Conservation (phyloP, 2,888 invertebrate genomes). For the Globia sparganii region DNA sequence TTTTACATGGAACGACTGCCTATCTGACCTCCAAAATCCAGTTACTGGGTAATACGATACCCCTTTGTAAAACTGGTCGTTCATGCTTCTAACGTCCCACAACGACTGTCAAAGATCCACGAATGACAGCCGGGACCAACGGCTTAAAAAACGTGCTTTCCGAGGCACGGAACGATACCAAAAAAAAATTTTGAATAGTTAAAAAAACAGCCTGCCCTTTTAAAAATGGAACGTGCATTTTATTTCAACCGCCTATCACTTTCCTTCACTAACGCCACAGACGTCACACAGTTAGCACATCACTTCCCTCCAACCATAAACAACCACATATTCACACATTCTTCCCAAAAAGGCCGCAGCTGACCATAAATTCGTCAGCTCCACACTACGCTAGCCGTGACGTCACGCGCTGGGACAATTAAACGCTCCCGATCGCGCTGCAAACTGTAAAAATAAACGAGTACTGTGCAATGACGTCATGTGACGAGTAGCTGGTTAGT, state of each 20-base stretch:
- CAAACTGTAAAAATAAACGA: constrained; percentile 51
- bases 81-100: no score
- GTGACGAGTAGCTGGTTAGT: constrained; percentile 37
- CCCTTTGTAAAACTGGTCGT: no score
- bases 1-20: no score
- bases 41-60: no score
- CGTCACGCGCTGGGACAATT: constrained; percentile 54
- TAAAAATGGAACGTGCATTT: background rate
- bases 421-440: constrained; percentile 44
- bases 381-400: constrained; percentile 43
- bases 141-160: no score
- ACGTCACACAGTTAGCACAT: constrained; percentile 19
- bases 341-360: constrained; percentile 32
- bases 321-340: constrained; percentile 28
- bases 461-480: constrained; percentile 46
- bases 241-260: background rate
- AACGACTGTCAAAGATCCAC: no score
- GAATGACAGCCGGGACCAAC: background rate
- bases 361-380: constrained; percentile 54
- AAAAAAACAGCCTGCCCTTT: background rate
- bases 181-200: background rate
- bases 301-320: constrained; percentile 23
- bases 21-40: no score
- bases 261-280: background rate
- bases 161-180: no score